phyloP scores from a whole-genome alignment of 1,140 invertebrate genomes.

The Panagrolaimus sp. region DNA sequence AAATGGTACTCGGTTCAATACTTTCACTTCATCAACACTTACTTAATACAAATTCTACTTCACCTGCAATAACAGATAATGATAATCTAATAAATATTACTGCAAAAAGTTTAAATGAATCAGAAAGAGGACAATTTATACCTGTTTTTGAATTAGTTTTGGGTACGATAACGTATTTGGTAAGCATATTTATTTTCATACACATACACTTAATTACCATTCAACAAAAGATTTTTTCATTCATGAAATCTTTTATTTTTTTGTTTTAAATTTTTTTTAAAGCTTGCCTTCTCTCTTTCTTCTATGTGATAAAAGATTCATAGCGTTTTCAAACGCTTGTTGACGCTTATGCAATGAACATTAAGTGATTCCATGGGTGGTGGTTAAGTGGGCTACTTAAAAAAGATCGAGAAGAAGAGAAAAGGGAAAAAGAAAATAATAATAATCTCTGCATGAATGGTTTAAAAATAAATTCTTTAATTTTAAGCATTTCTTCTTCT shows the following conservation, averaged over 20 bases:
- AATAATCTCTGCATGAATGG: not conserved
- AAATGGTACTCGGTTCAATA: constrained; percentile 8
- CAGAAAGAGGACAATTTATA: constrained; percentile 26
- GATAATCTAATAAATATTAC: not conserved
- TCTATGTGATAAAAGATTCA: constrained; percentile 15
- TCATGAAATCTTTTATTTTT: constrained; percentile 3
- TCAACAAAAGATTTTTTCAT: constrained; percentile 12
- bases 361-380: not conserved
- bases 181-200: constrained; percentile 28
- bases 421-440: not conserved
- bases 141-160: constrained; percentile 55
- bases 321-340: constrained; percentile 3
- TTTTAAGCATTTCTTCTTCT: constrained; percentile 16
- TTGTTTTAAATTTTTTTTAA: not conserved
- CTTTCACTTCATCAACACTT: constrained; percentile 1
- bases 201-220: not conserved
- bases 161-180: constrained; percentile 54
- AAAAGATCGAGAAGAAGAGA: constrained; percentile 5
- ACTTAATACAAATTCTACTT: not conserved
- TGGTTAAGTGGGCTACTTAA: not conserved
- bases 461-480: constrained; percentile 19
- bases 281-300: not conserved
- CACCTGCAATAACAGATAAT: not conserved
- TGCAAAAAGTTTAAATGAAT: not conserved
- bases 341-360: constrained; percentile 2